Evolutionary conservation across 2,797 vertebrate species (phyloP).

Genomic region (Syngnathus acus): DNA sequence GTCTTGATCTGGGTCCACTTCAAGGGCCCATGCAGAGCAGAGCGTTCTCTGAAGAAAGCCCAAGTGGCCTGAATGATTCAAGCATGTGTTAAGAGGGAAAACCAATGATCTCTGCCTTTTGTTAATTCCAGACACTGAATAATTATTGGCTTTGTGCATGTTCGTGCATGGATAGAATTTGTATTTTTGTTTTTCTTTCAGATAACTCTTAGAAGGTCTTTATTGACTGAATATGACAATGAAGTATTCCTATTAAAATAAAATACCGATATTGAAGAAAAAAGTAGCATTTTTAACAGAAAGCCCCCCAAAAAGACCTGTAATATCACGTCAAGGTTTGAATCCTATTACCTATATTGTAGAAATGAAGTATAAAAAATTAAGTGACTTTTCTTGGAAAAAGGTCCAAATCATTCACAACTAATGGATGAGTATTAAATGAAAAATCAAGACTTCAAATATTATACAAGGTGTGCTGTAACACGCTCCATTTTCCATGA

Average conservation of each 20-base stretch:
- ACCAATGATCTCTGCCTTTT: conserved; percentile 35
- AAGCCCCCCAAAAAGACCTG: too few species aligned
- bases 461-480: too few species aligned
- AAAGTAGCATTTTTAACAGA: too few species aligned
- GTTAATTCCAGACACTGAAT: conserved; percentile 27
- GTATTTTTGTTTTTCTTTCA: conserved; percentile 8
- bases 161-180: conserved; percentile 11
- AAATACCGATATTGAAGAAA: too few species aligned
- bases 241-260: background rate
- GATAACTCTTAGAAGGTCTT: background rate
- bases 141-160: conserved; percentile 25
- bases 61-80: conserved; percentile 23
- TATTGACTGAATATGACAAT: background rate
- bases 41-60: conserved; percentile 28
- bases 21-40: conserved; percentile 9
- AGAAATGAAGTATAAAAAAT: too few species aligned
- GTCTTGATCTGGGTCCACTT: conserved; percentile 27
- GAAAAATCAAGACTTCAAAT: too few species aligned
- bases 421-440: too few species aligned
- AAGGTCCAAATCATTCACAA: too few species aligned
- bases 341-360: too few species aligned
- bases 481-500: too few species aligned
- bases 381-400: too few species aligned
- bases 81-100: conserved; percentile 23
- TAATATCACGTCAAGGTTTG: too few species aligned